Evolutionary conservation across 2,888 invertebrate species (phyloP), one percentile per base, ranked within the genome.

Genomic region (Cheilosia urbana): DNA sequence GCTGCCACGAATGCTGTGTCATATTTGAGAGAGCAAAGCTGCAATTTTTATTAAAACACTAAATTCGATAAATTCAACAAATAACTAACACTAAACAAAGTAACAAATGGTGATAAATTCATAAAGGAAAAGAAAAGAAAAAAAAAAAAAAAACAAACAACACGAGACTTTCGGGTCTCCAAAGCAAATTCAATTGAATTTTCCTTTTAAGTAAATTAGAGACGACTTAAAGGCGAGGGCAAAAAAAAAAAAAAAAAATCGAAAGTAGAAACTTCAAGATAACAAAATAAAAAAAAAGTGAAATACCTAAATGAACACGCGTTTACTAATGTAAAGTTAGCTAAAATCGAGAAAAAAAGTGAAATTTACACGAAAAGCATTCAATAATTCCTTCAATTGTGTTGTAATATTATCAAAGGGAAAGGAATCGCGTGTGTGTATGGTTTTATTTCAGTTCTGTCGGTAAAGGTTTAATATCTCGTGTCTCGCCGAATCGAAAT

Each of bases 1-100:
- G 80, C 69, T 84, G 84, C 84, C 84, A 84, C 84, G 84, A 79
- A 75, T 80, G 73, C 84, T 75, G 83, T 84, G 84, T 79, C 78
- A 73, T 75, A 75, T 75, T 69, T 68, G 42, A 55, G 34, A 17
- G 60, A 65, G 49, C 21, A 53, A 65, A 65, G 4, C 34, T 9
- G 58, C 49, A 37, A 57, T 45, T 51, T 58, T 65, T 58, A 62
- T 42, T 34, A 58, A 77, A 60, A 63, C 24, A 58, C 40, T 40
- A 51, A 63, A 42, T 55, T 51, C 40, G 40, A 49, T 62, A 71
- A 62, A 57, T 24, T 17, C 17, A 62, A 71, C 49, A 53, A 71
- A 17, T 13, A 55, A 72, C 21, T 24, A 66, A 60, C 21, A 30
- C 17, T 58, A 68, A 68, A 68, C 19, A 40, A 60, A 69, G 24